Evolutionary conservation across 2,113 vertebrate species (phyloP).

Genomic region (Conger conger): DNA sequence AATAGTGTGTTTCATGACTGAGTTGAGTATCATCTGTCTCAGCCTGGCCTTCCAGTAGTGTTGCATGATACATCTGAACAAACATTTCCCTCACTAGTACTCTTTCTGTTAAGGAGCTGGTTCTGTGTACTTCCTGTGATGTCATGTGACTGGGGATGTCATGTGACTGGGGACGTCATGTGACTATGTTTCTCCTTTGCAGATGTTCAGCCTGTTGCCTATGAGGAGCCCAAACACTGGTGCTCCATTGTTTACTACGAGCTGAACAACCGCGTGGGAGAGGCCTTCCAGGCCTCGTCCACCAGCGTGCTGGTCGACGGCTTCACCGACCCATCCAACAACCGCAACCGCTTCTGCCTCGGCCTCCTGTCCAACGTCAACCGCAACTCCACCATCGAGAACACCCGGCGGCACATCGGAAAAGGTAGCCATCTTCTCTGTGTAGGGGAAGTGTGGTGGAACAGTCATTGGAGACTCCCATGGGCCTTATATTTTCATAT

Average conservation of each 20-base stretch:
- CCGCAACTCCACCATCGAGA: slow-evolving; percentile 98
- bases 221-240: slow-evolving; percentile 97
- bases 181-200: slow-evolving; percentile 59
- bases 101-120: too few species aligned
- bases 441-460: too few species aligned
- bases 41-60: too few species aligned
- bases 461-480: too few species aligned
- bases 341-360: slow-evolving; percentile 97
- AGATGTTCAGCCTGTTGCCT: slow-evolving; percentile 97
- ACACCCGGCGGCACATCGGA: slow-evolving; percentile 94
- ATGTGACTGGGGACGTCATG: background rate
- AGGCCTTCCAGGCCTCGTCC: slow-evolving; percentile 95
- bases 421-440: slow-evolving; percentile 78
- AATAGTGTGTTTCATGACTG: too few species aligned
- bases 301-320: slow-evolving; percentile 95
- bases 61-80: too few species aligned
- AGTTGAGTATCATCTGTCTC: too few species aligned
- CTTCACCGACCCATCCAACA: slow-evolving; percentile 98
- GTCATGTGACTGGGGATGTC: too few species aligned
- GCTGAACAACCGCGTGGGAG: slow-evolving; percentile 95
- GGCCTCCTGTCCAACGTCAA: slow-evolving; percentile 97
- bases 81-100: too few species aligned
- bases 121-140: too few species aligned
- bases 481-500: too few species aligned
- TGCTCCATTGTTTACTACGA: slow-evolving; percentile 99